Base-by-base conservation (phyloP, 2,888 invertebrate species). In the Aspidiotus destructor region DNA sequence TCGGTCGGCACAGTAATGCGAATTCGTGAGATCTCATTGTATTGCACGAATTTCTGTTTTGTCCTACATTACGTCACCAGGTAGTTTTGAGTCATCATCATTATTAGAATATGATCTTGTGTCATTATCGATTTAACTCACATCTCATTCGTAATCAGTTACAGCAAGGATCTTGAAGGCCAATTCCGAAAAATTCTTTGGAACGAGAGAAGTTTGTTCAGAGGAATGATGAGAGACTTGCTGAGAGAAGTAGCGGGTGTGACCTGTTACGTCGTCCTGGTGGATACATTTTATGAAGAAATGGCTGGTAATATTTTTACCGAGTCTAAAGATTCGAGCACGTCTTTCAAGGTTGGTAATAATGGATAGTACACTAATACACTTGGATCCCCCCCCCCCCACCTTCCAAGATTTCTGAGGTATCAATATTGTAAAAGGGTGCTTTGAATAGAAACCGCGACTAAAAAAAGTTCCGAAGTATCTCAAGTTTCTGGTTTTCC, bases 251-350 rank as follows among this genome's bases (percentile, higher is more conserved):
- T 69, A 8, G 44, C 69, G 60, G 78, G 79, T 69, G 73, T 80
- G 69, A 78, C 81, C 15, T 85, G 85, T 73, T 75, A 83, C 6
- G 78, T 80, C 0, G 74, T 84, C 7, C 75, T 85, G 3, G 79
- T 80, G 44, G 85, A 85, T 73, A 73, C 78, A 1, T 77, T 81
- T 0, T 83, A 84, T 72, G 76, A 81, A 58, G 79, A 80, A 62
- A 75, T 82, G 13, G 83, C 85, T 70, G 78, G 79, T 62, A 80
- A 79, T 7, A 73, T 74, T 0, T 75, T 84, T 73, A 84, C 82
- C 72, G 76, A 73, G 70, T 77, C 78, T 73, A 79, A 79, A 28
- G 75, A 74, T 8, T 75, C 75, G 61, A 74, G 82, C 53, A 80
- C 84, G 0, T 79, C 78, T 74, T 79, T 84, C 71, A 80, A 81